Conservation (phyloP, 2,888 invertebrate genomes). For the Drosophila koepferae region DNA sequence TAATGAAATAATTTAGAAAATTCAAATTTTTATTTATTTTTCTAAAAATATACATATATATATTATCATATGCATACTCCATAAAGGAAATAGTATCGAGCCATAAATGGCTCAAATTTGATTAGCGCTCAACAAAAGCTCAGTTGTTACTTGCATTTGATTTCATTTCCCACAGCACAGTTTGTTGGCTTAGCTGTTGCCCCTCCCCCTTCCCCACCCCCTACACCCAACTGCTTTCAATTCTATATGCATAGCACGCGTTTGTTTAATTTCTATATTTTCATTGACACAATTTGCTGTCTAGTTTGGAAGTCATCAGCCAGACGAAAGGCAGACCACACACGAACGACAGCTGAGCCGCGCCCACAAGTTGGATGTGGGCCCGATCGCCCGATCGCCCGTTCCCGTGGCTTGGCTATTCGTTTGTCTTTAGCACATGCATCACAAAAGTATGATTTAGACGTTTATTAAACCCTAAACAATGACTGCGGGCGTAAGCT, state of each 20-base stretch:
- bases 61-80: neutral
- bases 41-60: too few relatives aligned
- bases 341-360: constrained; percentile 39
- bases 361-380: constrained; percentile 35
- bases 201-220: constrained; percentile 1
- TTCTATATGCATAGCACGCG: constrained; percentile 48
- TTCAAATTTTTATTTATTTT: too few relatives aligned
- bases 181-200: neutral
- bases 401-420: constrained; percentile 47
- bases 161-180: constrained; percentile 22
- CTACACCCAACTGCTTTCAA: neutral
- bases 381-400: constrained; percentile 20
- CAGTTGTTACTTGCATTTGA: constrained; percentile 8
- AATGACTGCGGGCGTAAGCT: constrained; percentile 53
- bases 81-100: constrained; percentile 8
- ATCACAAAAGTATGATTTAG: constrained; percentile 78
- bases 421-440: constrained; percentile 79
- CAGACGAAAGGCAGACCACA: constrained; percentile 40
- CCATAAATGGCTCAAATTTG: constrained; percentile 14
- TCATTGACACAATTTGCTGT: constrained; percentile 69
- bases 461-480: constrained; percentile 77
- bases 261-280: constrained; percentile 57
- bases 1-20: too few relatives aligned
- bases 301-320: constrained; percentile 37
- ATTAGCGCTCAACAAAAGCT: constrained; percentile 11